These are phyloP conservation scores for Drosophila athabasca DNA, from an alignment of 1,140 invertebrate species.

Conservation along the genomic window DNA sequence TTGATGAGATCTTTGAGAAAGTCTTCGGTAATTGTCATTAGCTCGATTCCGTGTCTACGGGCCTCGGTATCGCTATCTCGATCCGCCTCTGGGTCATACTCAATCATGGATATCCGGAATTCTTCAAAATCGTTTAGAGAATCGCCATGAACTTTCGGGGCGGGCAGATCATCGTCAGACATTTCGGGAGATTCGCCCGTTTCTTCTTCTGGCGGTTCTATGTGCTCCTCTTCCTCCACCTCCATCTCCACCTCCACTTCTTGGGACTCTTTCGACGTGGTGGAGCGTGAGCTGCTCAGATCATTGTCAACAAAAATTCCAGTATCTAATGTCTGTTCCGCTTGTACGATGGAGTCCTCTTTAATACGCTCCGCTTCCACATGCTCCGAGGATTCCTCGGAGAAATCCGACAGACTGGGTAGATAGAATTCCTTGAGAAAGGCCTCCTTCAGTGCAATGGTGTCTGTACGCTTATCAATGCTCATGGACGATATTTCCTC, in stretches of 20 bases:
- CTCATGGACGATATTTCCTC: too few relatives aligned
- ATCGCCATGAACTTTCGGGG: too few relatives aligned
- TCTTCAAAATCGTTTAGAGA: neutral
- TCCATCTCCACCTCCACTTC: neutral
- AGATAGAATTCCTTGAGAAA: constrained; percentile 42
- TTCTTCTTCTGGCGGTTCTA: neutral
- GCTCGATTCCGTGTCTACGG: neutral
- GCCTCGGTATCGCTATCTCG: too few relatives aligned
- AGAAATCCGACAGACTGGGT: constrained; percentile 52
- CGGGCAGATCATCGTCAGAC: neutral
- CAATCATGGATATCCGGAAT: neutral
- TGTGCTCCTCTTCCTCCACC: neutral
- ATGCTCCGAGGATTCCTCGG: constrained; percentile 21
- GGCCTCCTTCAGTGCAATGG: constrained; percentile 25
- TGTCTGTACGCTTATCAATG: neutral
- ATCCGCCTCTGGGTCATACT: neutral
- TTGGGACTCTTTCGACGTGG: neutral
- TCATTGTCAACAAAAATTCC: constrained; percentile 25
- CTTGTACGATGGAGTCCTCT: too few relatives aligned
- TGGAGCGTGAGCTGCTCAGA: neutral
- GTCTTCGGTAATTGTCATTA: neutral
- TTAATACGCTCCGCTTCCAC: too few relatives aligned
- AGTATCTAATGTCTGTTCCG: neutral
- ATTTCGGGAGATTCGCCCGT: neutral
- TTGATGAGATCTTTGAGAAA: constrained; percentile 30